Evolutionary conservation across 2,797 vertebrate genomes (phyloP), one percentile per base, ranked within the genome.

Genomic region (Florisuga fusca): DNA sequence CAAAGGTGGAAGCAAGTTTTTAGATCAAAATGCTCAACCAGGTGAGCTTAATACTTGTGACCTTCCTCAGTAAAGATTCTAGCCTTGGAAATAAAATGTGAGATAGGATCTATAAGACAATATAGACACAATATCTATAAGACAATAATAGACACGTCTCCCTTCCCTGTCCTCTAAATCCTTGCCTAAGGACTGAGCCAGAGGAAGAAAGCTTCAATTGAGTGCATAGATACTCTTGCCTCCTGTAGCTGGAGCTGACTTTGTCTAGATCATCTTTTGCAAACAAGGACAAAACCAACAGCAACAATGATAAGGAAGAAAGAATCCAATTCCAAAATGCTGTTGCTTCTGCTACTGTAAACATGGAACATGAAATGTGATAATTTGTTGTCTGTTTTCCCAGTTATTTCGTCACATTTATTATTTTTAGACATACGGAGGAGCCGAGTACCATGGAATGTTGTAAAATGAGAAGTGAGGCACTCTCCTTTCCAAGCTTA

Each of bases 341-440:
- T 78, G 50, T 53, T 69, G 27, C 74, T 87, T 83, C 67, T 89
- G 62, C 69, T 87, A 36, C 38, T 76, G 54, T 81, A 84, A 93
- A 78, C 55, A 38, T 50, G 48, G 33, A 67, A 33, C 20, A 64
- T 96, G 91, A 96, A 73, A 93, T 91, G 55, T 86, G 53, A 71
- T 84, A 90, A 96, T 94, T 95, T 91, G 81, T 73, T 84, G 53
- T 96, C 94, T 95, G 87, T 93, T 92, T 96, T 95, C 58, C 51
- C 63, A 76, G 58, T 50, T 92, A 81, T 96, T 95, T 94, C 93
- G 81, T 94, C 66, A 75, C 62, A 34, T 87, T 93, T 96, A 93
- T 84, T 94, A 82, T 86, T 95, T 87, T 88, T 84, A 93, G 87
- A 86, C 57, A 72, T 27, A 79, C 3, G 2, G 31, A 57, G 55